Evolutionary conservation across 2,113 vertebrate genomes (phyloP).

Genomic region (Gallinago jamesoni): DNA sequence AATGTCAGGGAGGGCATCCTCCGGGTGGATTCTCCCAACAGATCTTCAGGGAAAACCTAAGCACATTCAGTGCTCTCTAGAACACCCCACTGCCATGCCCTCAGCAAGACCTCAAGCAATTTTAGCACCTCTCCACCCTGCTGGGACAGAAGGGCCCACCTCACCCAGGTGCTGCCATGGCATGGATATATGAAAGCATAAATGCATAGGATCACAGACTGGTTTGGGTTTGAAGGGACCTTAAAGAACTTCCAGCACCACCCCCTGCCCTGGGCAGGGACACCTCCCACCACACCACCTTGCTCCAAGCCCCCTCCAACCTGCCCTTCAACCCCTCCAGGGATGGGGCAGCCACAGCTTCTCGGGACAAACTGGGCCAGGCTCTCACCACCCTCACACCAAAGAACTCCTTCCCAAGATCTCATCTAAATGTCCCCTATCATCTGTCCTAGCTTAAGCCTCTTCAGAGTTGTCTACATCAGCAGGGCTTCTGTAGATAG

Average conservation of each 20-base stretch:
- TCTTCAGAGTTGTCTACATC: neutral
- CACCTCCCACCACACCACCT: no score
- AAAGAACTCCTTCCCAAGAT: no score
- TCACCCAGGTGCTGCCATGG: neutral
- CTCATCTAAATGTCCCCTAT: no score
- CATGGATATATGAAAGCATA: neutral
- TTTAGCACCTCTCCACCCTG: neutral
- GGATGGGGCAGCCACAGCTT: no score
- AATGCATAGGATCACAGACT: neutral
- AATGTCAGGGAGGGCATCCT: neutral
- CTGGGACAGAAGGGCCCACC: neutral
- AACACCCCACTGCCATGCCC: neutral
- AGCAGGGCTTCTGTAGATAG: neutral
- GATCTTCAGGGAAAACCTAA: neutral
- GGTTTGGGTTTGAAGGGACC: no score
- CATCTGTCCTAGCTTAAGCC: neutral
- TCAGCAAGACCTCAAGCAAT: neutral
- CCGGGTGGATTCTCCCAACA: neutral
- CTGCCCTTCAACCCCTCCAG: no score
- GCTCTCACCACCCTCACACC: no score
- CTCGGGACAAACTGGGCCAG: no score
- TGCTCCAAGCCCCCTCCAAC: no score
- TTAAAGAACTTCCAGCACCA: no score
- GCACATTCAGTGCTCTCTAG: neutral
- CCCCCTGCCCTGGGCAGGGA: no score